Conservation (phyloP, 2,888 invertebrate genomes). For the Troides aeacus region DNA sequence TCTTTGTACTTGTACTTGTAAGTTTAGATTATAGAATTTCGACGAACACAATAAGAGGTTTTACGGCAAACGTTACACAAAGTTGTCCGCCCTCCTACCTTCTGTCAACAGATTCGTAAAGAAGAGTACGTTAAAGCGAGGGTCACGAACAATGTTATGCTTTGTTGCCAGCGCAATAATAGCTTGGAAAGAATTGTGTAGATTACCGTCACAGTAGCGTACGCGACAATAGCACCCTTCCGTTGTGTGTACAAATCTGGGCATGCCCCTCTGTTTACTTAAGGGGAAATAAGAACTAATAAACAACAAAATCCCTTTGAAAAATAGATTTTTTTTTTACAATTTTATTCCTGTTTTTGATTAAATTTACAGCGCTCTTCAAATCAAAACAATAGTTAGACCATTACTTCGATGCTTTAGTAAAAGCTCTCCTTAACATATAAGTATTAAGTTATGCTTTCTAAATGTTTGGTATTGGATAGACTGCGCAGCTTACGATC, state of each 20-base stretch:
- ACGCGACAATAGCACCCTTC: constrained; percentile 52
- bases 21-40: background rate
- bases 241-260: constrained; percentile 39
- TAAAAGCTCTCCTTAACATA: too few species aligned
- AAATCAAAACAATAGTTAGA: too few species aligned
- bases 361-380: too few species aligned
- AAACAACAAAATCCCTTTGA: constrained; percentile 1
- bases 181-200: constrained; percentile 50
- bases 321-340: background rate
- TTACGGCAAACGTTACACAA: background rate
- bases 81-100: constrained; percentile 13
- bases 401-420: too few species aligned
- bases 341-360: background rate
- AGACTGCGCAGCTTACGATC: too few species aligned
- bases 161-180: constrained; percentile 63
- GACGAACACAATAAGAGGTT: background rate
- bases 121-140: constrained; percentile 23
- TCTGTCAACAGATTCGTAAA: constrained; percentile 11
- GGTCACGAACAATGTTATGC: constrained; percentile 50
- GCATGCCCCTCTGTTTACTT: constrained; percentile 28
- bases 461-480: too few species aligned
- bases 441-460: too few species aligned
- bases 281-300: constrained; percentile 26
- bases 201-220: constrained; percentile 52
- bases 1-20: background rate